These are phyloP conservation scores for Corvus cornix DNA, from an alignment of 2,113 vertebrate species.

Conservation along the genomic window DNA sequence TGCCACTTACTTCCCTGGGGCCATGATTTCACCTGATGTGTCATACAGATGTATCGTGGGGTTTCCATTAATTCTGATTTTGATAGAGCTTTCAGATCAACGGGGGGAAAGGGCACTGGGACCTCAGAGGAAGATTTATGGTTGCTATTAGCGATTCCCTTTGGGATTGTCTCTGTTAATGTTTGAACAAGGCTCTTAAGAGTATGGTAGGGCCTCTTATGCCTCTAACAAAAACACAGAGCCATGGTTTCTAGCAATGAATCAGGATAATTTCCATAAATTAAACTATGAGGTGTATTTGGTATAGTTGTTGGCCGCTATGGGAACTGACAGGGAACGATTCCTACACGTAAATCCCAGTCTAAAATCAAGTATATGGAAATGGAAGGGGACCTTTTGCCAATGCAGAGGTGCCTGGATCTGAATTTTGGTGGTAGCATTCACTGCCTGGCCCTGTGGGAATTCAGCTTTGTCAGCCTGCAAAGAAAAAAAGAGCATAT, in stretches of 20 bases:
- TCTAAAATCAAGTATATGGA: neutral
- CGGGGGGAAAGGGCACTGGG: neutral
- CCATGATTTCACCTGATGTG: neutral
- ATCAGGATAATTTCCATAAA: neutral
- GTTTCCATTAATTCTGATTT: neutral
- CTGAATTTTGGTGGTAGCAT: neutral
- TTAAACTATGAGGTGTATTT: neutral
- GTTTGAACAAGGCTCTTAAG: slow-evolving; percentile 28
- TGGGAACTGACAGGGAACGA: neutral
- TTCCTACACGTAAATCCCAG: neutral
- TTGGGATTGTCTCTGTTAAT: slow-evolving; percentile 7
- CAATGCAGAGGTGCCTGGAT: neutral
- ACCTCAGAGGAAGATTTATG: neutral
- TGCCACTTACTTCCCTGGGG: neutral
- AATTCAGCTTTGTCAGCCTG: neutral
- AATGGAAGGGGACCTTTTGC: neutral
- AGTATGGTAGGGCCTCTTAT: neutral
- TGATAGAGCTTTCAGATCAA: neutral
- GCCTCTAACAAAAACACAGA: neutral
- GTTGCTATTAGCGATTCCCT: neutral
- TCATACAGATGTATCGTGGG: neutral
- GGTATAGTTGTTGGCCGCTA: neutral
- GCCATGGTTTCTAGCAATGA: neutral
- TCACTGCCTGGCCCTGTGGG: neutral
- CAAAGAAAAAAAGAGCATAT: neutral